Evolutionary conservation across 2,113 vertebrate species (phyloP).

Genomic region (Paradoxurus hermaphroditus): DNA sequence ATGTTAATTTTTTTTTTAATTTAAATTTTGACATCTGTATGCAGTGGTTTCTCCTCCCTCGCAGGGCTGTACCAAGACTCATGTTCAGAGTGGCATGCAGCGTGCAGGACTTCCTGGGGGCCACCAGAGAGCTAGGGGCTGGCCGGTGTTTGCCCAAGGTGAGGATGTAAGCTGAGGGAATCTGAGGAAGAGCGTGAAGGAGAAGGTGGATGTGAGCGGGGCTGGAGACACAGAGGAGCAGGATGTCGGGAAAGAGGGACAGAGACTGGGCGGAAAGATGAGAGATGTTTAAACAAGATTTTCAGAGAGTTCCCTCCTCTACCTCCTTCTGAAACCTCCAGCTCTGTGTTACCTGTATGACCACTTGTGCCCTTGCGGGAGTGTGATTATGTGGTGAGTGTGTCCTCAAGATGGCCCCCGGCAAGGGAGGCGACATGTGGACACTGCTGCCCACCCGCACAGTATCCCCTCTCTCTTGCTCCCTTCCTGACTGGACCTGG

Average conservation of each 20-base stretch:
- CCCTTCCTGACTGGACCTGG: background rate
- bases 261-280: background rate
- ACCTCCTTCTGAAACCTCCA: background rate
- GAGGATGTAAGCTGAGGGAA: background rate
- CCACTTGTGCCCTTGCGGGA: background rate
- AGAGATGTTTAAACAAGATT: background rate
- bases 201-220: background rate
- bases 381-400: too few relatives aligned
- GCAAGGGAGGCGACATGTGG: rapidly evolving
- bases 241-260: background rate
- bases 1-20: too few relatives aligned
- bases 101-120: background rate
- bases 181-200: background rate
- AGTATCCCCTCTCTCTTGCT: background rate
- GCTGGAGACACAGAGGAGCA: background rate
- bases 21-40: background rate
- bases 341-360: background rate
- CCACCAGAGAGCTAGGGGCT: rapidly evolving
- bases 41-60: background rate
- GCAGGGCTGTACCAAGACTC: background rate
- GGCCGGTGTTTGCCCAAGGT: background rate
- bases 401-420: background rate
- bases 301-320: background rate
- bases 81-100: background rate
- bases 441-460: rapidly evolving